phyloP scores from a whole-genome alignment of 2,797 vertebrate genomes.

The Erithacus rubecula region DNA sequence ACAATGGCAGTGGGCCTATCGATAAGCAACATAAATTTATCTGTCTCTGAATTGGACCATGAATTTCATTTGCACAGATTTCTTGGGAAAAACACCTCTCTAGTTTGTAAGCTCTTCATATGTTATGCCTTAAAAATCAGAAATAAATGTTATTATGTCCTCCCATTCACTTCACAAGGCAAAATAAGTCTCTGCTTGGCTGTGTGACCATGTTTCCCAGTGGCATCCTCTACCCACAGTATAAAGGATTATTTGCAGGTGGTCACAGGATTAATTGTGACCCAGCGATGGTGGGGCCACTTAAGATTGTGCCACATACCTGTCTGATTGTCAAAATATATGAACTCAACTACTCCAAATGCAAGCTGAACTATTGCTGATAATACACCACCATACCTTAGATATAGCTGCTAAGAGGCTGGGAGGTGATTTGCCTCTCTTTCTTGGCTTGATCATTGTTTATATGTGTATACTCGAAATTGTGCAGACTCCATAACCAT shows the following conservation, averaged over 20 bases:
- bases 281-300: not conserved
- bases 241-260: not conserved
- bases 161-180: not conserved
- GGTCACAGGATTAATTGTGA: not conserved
- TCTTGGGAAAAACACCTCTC: not conserved
- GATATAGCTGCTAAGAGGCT: not conserved
- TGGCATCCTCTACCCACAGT: not conserved
- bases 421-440: not conserved
- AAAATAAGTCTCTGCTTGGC: not conserved
- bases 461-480: not conserved
- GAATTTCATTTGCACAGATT: not conserved
- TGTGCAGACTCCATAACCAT: not conserved
- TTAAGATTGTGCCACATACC: not conserved
- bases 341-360: not conserved
- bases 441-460: not conserved
- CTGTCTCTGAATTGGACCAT: not conserved
- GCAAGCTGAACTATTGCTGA: not conserved
- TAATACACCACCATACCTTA: not conserved
- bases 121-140: not conserved
- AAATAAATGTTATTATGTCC: not conserved
- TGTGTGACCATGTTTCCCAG: not conserved
- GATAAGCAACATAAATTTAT: conserved; percentile 10
- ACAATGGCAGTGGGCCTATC: not conserved
- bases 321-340: not conserved
- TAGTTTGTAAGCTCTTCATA: not conserved